Base-by-base conservation (phyloP, 2,888 invertebrate species). In the Xestoiulus laeticollis region DNA sequence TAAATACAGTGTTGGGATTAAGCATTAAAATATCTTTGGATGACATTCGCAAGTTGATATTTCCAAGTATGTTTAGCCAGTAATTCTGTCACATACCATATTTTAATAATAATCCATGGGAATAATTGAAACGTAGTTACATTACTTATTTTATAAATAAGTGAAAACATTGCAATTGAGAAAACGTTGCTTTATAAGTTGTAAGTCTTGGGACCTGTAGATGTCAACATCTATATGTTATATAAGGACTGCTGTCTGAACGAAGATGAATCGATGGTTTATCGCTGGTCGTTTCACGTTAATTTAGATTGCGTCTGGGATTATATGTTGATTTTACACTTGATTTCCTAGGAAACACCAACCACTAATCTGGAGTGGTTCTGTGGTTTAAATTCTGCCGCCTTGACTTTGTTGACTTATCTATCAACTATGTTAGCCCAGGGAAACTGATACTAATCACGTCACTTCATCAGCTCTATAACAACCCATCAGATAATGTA, bases 261-360 rank as follows among this genome's bases (percentile, higher is more conserved):
- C 14, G 78, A 30, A 30, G 78, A 78, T 78, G 78, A 26, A 26
- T 78, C 30, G 78, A 6, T 78, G 78, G 30, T 78, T 78, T 78
- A 78, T 78, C 30, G 1, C 26, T 2, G 12, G 26, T 78, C 26
- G 30, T 30, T 78, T 78, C 10, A 8, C 78, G 30, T 78, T 78
- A 78, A 78, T 30, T 26, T 30, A 78, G 78, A 78, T 78, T 30
- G 78, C 78, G 26, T 78, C 68, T 30, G 22, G 78, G 30, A 78
- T 12, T 26, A 78, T 78, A 26, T 78, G 78, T 78, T 78, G 78
- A 78, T 78, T 78, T 78, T 78, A 30, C 78, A 78, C 78, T 78
- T 26, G 78, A 78, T 78, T 30, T 12, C 78, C 78, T 78, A 78
- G 78, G 78, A 78, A 30, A 78, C 78, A 22, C 78, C 14, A 22